phyloP scores from a whole-genome alignment of 1,140 invertebrate genomes.

The Cherax destructor region DNA sequence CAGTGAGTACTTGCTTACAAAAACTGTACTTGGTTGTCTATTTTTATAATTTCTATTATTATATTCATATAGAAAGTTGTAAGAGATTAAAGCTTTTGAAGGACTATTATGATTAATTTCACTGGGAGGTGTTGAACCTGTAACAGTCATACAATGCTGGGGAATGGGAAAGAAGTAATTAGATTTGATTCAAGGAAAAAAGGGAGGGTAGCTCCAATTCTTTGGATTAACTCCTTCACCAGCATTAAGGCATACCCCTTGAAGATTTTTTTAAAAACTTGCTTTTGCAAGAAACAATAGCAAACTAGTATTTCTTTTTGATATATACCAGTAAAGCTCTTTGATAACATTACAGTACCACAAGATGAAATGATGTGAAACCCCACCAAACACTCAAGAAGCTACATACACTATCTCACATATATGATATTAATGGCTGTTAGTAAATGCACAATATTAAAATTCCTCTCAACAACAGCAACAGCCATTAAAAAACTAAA shows the following conservation, averaged over 20 bases:
- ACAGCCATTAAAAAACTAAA: not conserved
- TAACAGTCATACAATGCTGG: no score
- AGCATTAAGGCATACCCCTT: no score
- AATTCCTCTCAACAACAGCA: not conserved
- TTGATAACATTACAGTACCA: not conserved
- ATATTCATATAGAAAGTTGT: not conserved
- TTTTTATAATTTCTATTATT: not conserved
- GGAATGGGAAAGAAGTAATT: no score
- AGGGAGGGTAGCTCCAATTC: no score
- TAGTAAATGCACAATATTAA: not conserved
- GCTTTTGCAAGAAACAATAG: not conserved
- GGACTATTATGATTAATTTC: not conserved
- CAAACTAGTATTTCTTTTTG: not conserved
- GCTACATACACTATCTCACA: not conserved
- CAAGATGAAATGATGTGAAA: not conserved
- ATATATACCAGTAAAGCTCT: not conserved
- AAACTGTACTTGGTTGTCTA: not conserved
- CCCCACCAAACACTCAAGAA: not conserved
- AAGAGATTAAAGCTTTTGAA: not conserved
- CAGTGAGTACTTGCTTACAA: not conserved
- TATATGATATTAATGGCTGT: not conserved
- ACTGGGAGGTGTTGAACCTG: no score
- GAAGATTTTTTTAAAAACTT: no score
- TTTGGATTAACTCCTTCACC: no score
- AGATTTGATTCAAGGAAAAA: no score